Conservation (phyloP, 2,888 invertebrate genomes). For the Megamerina dolium region DNA sequence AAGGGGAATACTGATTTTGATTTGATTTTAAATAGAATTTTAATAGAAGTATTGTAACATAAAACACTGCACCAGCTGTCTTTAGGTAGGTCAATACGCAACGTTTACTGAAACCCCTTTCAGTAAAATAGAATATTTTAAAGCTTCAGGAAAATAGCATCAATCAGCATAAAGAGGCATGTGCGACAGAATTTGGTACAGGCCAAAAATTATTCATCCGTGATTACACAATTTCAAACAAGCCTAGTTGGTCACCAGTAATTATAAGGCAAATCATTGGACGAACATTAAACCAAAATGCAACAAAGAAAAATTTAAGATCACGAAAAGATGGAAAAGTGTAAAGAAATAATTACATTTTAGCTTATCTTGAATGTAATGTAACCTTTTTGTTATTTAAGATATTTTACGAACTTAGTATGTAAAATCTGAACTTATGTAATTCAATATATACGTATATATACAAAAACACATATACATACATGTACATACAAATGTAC, state of each 20-base stretch:
- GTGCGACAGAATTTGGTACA: constrained; percentile 6
- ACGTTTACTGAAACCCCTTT: constrained; percentile 8
- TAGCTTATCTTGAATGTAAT: too few species aligned
- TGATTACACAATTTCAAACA: constrained; percentile 17
- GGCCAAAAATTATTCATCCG: constrained; percentile 14
- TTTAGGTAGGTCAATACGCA: constrained; percentile 11
- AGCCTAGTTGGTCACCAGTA: constrained; percentile 15
- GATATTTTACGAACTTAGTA: too few species aligned
- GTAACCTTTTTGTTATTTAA: too few species aligned
- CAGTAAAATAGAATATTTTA: constrained; percentile 9
- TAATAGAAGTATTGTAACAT: constrained; percentile 16
- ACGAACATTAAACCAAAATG: neutral
- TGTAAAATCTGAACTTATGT: neutral
- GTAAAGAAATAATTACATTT: neutral
- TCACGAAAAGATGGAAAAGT: neutral
- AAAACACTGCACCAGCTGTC: constrained; percentile 17
- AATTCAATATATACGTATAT: neutral
- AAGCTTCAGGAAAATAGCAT: constrained; percentile 10
- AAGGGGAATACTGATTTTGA: constrained; percentile 10
- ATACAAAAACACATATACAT: neutral
- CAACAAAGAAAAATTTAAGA: neutral
- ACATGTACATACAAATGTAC: neutral
- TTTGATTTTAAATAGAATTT: constrained; percentile 13
- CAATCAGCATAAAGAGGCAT: constrained; percentile 10
- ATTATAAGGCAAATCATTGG: constrained; percentile 14